Evolutionary conservation across 2,888 invertebrate genomes (phyloP), one percentile per base, ranked within the genome.

Genomic region (Dicyrtomina minuta): DNA sequence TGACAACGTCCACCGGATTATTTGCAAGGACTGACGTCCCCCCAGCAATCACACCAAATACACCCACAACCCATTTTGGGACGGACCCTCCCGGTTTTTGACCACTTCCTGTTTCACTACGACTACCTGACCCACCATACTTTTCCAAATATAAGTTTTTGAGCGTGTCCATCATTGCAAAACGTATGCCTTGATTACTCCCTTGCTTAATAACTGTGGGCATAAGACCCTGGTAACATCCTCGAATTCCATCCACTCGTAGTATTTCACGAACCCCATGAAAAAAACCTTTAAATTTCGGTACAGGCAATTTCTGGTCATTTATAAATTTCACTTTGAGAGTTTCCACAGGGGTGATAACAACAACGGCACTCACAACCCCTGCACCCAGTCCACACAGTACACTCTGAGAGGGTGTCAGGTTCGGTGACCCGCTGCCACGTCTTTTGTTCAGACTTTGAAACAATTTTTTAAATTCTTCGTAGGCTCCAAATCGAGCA

Each of bases 261-360:
- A 96, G 84, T 79, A 97, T 97, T 68, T 88, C 85, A 17, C 88
- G 81, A 1, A 97, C 93, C 1, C 98, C 98, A 80, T 99, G 96
- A 78, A 90, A 88, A 83, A 99, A 97, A 1, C 98, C 98, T 79
- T 86, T 88, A 80, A 88, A 98, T 82, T 89, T 86, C 1, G 98
- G 98, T 80, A 93, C 92, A 58, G 89, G 87, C 76, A 91, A 89
- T 72, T 93, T 86, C 85, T 95, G 95, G 82, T 99, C 99, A 81
- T 98, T 95, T 80, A 99, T 99, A 81, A 99, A 99, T 85, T 99
- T 99, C 27, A 97, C 97, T 84, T 97, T 97, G 61, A 97, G 87
- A 0, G 97, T 98, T 82, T 99, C 99, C 98, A 99, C 99, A 13
- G 98, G 98, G 0, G 97, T 99, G 1, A 99, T 98, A 1, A 93